Evolutionary conservation across 2,113 vertebrate genomes (phyloP).

Genomic region (Rhinolophus ferrumequinum): DNA sequence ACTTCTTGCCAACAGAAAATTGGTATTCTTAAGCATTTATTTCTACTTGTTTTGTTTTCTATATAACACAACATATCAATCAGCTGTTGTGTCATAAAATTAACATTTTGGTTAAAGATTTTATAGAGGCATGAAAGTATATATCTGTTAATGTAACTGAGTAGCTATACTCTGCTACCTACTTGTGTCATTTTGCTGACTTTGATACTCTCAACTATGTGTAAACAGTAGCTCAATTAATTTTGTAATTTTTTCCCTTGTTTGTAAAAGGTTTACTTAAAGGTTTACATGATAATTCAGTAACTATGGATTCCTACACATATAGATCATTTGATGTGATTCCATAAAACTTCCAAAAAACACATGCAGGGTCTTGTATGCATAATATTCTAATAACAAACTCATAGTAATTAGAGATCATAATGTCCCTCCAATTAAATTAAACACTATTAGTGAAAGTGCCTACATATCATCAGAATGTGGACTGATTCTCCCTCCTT

Average conservation of each 20-base stretch:
- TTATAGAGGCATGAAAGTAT: not conserved
- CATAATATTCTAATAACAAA: not conserved
- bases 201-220: not conserved
- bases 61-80: conserved; percentile 42
- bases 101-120: conserved; percentile 39
- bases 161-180: not conserved
- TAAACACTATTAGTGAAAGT: not conserved
- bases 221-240: not conserved
- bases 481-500: not conserved
- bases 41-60: conserved; percentile 44
- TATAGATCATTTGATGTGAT: not conserved
- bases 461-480: not conserved
- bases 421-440: not conserved
- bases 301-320: not conserved
- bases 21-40: not conserved
- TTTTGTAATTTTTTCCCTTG: not conserved
- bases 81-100: conserved; percentile 17
- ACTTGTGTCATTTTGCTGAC: not conserved
- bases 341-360: not conserved
- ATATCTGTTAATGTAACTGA: not conserved
- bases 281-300: not conserved
- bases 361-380: accelerated
- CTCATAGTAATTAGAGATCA: not conserved
- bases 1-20: conserved; percentile 39
- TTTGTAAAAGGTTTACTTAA: not conserved